Conservation (phyloP, 1,140 invertebrate genomes). For the Heliconius melpomene region DNA sequence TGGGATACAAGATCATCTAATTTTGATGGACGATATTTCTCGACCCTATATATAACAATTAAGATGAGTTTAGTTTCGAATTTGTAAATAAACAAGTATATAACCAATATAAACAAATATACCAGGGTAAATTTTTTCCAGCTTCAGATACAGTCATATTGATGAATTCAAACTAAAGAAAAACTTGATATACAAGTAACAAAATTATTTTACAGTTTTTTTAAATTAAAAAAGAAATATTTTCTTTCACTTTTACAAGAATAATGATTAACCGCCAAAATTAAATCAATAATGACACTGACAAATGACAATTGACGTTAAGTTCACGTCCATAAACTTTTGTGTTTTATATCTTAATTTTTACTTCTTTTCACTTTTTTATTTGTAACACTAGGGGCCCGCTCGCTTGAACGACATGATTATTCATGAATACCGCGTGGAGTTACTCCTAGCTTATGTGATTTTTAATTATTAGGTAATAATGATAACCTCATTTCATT, state of each 20-base stretch:
- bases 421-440: no score
- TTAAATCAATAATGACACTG: not conserved
- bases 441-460: no score
- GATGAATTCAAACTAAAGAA: not conserved
- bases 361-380: no score
- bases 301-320: not conserved
- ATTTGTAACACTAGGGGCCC: no score
- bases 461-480: no score
- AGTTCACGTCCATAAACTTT: not conserved
- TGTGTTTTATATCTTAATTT: no score
- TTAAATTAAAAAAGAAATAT: no score
- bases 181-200: not conserved
- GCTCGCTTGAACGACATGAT: no score
- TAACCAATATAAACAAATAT: conserved; percentile 38
- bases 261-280: not conserved
- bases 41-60: conserved; percentile 88
- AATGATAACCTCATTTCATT: no score
- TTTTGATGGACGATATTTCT: conserved; percentile 97
- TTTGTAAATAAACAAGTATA: not conserved
- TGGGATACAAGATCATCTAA: conserved; percentile 98
- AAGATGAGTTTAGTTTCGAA: conserved; percentile 1
- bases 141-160: conserved; percentile 61
- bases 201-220: not conserved
- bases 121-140: conserved; percentile 82
- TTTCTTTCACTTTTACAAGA: not conserved